Conservation (phyloP, 2,797 vertebrate species). For the Scarus forsteni region DNA sequence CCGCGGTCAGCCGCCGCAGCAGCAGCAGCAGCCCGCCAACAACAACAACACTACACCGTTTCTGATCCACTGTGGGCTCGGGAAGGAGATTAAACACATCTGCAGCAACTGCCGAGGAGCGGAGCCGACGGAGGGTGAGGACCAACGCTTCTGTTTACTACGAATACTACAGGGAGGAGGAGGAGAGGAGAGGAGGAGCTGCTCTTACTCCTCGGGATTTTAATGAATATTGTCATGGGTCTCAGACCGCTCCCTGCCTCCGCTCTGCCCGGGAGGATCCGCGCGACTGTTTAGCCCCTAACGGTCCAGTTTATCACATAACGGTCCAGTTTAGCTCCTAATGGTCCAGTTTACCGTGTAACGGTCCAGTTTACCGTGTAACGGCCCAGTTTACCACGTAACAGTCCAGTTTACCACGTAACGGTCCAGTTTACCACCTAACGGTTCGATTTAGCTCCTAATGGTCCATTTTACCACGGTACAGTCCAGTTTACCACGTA, state of each 20-base stretch:
- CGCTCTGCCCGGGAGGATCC: not conserved
- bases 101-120: conserved; percentile 96
- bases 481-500: no score
- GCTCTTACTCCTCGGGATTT: not conserved
- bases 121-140: conserved; percentile 91
- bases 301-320: no score
- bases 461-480: no score
- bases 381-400: no score
- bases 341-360: no score
- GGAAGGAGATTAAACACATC: conserved; percentile 96
- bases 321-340: no score
- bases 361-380: no score
- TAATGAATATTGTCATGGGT: conserved; percentile 1
- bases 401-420: no score
- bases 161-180: not conserved
- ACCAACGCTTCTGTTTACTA: not conserved
- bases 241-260: conserved; percentile 50
- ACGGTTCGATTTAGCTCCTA: no score
- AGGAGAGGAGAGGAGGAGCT: not conserved
- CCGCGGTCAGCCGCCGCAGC: conserved; percentile 23
- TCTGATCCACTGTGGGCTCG: conserved; percentile 92
- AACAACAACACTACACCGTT: conserved; percentile 90
- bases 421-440: no score
- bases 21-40: conserved; percentile 20
- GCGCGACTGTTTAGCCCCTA: not conserved